A percentile compares a stretch with the other conserved stretches of the same genome.
These are phyloP conservation scores for Ceratosolen fusciceps DNA, from an alignment of 1,140 invertebrate species.

Conservation along the genomic window DNA sequence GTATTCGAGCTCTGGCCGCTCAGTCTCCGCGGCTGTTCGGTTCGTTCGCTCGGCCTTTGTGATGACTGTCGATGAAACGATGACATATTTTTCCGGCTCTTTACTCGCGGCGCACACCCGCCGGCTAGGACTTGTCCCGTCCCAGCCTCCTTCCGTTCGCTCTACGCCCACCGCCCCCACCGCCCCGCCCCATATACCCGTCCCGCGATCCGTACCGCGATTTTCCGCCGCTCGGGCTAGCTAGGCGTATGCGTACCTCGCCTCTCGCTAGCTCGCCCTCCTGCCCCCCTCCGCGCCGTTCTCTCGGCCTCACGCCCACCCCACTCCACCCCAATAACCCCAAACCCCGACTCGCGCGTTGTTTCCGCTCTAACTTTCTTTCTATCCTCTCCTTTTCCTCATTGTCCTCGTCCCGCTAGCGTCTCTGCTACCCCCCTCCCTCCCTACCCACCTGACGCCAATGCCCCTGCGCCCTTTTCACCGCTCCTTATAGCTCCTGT, in stretches of 20 bases:
- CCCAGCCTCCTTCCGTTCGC: constrained; percentile 22
- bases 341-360: constrained; percentile 16
- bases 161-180: neutral
- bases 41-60: constrained; percentile 65
- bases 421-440: constrained; percentile 17
- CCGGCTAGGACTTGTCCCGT: constrained; percentile 48
- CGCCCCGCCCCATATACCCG: too few relatives aligned
- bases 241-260: too few relatives aligned
- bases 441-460: neutral
- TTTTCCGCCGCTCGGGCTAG: constrained; percentile 39
- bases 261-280: too few relatives aligned
- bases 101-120: constrained; percentile 64
- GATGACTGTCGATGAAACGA: constrained; percentile 72
- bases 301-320: too few relatives aligned
- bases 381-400: constrained; percentile 47
- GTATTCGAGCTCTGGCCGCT: constrained; percentile 3
- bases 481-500: neutral
- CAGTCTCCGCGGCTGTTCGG: constrained; percentile 40
- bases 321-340: neutral
- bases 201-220: too few relatives aligned
- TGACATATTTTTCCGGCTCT: constrained; percentile 72
- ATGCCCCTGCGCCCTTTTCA: too few relatives aligned
- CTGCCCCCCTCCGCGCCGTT: too few relatives aligned
- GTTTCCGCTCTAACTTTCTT: constrained; percentile 47
- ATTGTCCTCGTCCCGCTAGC: constrained; percentile 47